phyloP scores from a whole-genome alignment of 2,797 vertebrate genomes.

The Gymnoscopelus braueri region DNA sequence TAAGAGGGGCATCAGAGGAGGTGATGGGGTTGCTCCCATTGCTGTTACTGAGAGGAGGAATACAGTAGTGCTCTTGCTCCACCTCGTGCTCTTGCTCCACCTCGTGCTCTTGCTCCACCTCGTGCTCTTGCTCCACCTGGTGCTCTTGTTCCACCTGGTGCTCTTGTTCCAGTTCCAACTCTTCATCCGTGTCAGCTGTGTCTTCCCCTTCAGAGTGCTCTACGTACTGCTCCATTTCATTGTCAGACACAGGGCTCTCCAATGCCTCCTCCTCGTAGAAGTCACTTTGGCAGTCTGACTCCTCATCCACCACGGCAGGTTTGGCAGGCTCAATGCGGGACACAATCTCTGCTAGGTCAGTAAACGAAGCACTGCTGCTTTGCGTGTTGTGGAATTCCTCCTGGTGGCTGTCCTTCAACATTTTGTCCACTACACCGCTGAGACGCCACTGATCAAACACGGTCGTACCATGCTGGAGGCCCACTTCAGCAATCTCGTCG shows the following conservation, averaged over 20 bases:
- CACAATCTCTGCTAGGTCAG: slow-evolving; percentile 94
- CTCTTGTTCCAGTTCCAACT: slow-evolving; percentile 45
- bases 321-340: slow-evolving; percentile 93
- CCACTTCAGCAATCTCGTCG: slow-evolving; percentile 94
- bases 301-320: slow-evolving; percentile 84
- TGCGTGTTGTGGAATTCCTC: slow-evolving; percentile 88
- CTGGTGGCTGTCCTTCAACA: slow-evolving; percentile 90
- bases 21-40: slow-evolving; percentile 4
- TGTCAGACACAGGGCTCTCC: slow-evolving; percentile 77
- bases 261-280: slow-evolving; percentile 82
- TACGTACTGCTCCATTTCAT: slow-evolving; percentile 68
- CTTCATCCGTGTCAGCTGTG: slow-evolving; percentile 82
- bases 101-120: slow-evolving; percentile 12
- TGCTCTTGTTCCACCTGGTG: background rate
- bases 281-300: slow-evolving; percentile 90
- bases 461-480: slow-evolving; percentile 92
- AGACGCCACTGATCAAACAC: slow-evolving; percentile 93
- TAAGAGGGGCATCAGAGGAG: slow-evolving; percentile 9
- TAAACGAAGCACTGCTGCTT: slow-evolving; percentile 90
- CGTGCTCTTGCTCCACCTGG: background rate
- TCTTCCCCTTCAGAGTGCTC: slow-evolving; percentile 74
- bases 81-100: background rate
- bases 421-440: slow-evolving; percentile 92
- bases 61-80: no score
- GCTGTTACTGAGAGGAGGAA: slow-evolving; percentile 18